Conservation (phyloP, 2,797 vertebrate genomes). For the Passerculus sandwichensis region DNA sequence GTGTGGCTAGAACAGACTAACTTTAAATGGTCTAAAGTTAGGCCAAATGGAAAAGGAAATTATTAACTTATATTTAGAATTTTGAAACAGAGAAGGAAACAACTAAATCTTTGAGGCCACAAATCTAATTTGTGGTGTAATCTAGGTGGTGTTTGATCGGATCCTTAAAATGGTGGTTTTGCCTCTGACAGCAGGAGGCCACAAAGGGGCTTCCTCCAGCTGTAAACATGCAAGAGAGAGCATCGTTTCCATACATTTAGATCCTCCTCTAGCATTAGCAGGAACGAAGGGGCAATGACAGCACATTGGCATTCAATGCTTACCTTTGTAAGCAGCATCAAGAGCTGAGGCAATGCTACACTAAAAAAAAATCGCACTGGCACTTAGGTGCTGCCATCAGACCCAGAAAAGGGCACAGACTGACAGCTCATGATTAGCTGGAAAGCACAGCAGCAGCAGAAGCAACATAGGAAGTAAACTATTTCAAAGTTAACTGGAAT, state of each 20-base stretch:
- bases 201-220: background rate
- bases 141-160: background rate
- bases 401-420: background rate
- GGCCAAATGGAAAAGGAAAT: background rate
- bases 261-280: background rate
- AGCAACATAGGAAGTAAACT: background rate
- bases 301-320: fast-evolving
- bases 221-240: background rate
- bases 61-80: background rate
- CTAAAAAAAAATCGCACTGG: background rate
- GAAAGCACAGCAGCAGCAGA: background rate
- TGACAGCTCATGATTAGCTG: background rate
- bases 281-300: background rate
- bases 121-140: background rate
- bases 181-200: background rate
- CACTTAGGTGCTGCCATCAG: background rate
- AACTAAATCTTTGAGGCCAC: background rate
- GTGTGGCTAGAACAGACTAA: background rate
- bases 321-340: background rate
- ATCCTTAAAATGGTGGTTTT: background rate
- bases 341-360: background rate
- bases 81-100: background rate
- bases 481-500: background rate
- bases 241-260: background rate
- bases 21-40: background rate